phyloP scores from a whole-genome alignment of 64 coral and sea anemone species.

The Platygyra sinensis region DNA sequence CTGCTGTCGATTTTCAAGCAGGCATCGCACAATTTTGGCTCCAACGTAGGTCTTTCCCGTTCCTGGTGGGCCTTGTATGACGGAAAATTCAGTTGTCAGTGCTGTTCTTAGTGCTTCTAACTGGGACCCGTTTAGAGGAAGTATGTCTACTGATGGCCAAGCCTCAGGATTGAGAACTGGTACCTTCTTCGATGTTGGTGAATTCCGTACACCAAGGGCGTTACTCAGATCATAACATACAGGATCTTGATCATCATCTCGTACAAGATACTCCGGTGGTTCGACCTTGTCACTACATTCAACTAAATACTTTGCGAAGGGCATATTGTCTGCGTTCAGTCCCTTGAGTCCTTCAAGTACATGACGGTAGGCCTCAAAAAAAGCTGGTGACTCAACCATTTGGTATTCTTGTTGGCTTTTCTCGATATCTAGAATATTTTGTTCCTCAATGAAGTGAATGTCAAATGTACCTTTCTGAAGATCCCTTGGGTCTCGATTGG shows the following conservation, averaged over 20 bases:
- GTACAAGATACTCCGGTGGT: constrained; percentile 34
- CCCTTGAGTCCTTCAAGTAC: constrained; percentile 61
- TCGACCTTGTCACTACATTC: constrained; percentile 12
- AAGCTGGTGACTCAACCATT: constrained; percentile 47
- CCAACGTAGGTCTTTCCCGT: constrained; percentile 86
- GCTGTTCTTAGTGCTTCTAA: constrained; percentile 69
- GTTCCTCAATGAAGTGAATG: constrained; percentile 3
- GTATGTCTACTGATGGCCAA: constrained; percentile 49
- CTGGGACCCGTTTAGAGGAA: constrained; percentile 71
- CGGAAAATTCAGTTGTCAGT: constrained; percentile 78
- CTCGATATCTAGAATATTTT: constrained; percentile 46
- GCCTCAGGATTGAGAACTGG: constrained; percentile 36
- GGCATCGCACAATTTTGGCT: constrained; percentile 53
- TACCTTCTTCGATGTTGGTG: background rate
- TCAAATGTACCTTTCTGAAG: background rate
- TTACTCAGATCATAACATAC: constrained; percentile 41
- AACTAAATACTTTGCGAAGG: constrained; percentile 46
- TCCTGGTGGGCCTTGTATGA: constrained; percentile 86
- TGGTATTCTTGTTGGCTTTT: background rate
- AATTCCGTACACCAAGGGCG: background rate
- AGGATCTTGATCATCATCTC: background rate
- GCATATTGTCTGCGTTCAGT: constrained; percentile 45
- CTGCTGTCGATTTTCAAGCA: constrained; percentile 34
- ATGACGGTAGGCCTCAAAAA: constrained; percentile 63
- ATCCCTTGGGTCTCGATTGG: constrained; percentile 33